Conservation (phyloP, 1,140 invertebrate genomes). For the Centruroides vittatus region DNA sequence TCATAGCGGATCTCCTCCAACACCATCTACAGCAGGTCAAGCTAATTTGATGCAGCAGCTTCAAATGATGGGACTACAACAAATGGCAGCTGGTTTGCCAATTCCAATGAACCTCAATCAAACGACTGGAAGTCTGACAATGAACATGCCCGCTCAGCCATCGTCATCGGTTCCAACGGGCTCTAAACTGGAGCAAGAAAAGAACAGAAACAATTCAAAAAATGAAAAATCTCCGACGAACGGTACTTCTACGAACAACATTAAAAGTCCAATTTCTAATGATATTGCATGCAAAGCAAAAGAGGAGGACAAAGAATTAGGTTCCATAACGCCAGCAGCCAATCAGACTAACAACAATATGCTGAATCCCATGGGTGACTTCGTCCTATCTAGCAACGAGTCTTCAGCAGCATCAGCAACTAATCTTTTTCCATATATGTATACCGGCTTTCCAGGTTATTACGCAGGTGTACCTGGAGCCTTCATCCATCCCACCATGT, state of each 20-base stretch:
- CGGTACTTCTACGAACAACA: no score
- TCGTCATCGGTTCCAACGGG: no score
- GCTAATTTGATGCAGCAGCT: conserved; percentile 16
- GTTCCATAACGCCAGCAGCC: neutral
- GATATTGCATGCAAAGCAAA: no score
- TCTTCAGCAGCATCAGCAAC: conserved; percentile 21
- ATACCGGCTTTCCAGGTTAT: conserved; percentile 21
- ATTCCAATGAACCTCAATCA: conserved; percentile 1
- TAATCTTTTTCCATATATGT: conserved; percentile 31
- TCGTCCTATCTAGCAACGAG: neutral
- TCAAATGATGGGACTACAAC: conserved; percentile 17
- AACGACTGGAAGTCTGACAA: neutral
- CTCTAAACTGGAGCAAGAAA: no score
- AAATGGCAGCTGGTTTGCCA: conserved; percentile 14
- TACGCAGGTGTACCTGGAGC: conserved; percentile 28
- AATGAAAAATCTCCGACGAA: no score
- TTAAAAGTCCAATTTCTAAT: no score
- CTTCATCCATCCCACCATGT: conserved; percentile 27
- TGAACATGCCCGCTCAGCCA: no score
- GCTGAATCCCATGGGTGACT: conserved; percentile 6
- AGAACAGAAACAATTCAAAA: neutral
- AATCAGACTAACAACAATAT: no score
- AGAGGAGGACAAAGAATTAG: neutral
- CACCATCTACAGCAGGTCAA: neutral
- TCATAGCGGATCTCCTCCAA: no score